Evolutionary conservation across 2,797 vertebrate species (phyloP), one percentile per base, ranked within the genome.

Genomic region (Loris lydekkerianus): DNA sequence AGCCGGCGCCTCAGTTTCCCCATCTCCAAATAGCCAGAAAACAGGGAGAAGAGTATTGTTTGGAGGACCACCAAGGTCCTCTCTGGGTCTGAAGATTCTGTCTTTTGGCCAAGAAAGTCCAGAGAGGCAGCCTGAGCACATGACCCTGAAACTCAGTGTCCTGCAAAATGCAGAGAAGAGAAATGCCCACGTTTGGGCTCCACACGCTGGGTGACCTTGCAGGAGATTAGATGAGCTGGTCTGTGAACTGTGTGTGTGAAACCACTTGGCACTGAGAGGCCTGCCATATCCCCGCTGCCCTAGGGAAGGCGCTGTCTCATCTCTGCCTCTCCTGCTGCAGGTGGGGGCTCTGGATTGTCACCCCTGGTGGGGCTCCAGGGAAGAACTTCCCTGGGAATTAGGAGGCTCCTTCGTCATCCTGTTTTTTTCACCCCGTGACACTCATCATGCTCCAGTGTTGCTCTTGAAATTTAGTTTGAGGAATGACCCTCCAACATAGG

Each of bases 161-260:
- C 69, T 84, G n/a, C 29, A 13, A 37, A 25, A 2, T 23, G 37
- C 29, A n/a, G n/a, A 20, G 21, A 61, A n/a, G 56, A 29, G 40
- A 15, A 10, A 25, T 10, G 14, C 11, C 23, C 20, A 3, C 15
- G 43, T 20, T 17, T 9, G 43, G 56, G 21, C 14, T 60, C 14
- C 8, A 23, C 6, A 17, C 5, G 29, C 34, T 11, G 15, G n/a
- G 25, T 18, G 17, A 49, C 11, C 29, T 7, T 75, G 7, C 4
- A 0, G 75, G 65, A 49, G 40, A 4, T 23, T 67, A 7, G 20
- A 20, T 63, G 1, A 25, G 89, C 20, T 53, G 11, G 29, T 13
- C 8, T 1, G 5, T 0, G 1, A 0, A 4, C 29, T 0, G 13
- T 14, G 21, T 29, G 14, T 13, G 34, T 20, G 20, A 31, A 37